These are phyloP conservation scores for Cryptocephalus moraei DNA, from an alignment of 2,888 invertebrate genomes.

Conservation along the genomic window DNA sequence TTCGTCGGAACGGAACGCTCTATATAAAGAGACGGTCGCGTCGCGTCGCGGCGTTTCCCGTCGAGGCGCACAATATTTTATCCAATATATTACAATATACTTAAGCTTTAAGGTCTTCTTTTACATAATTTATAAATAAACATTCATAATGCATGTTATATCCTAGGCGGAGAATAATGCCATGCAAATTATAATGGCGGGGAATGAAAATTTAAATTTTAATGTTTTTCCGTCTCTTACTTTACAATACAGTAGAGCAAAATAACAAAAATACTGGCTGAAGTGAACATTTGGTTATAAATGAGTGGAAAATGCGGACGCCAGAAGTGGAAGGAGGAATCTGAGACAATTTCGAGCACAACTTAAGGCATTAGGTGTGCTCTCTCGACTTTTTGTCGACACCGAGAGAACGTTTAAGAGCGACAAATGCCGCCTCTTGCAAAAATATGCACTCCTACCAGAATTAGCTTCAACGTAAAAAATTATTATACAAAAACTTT, in stretches of 20 bases:
- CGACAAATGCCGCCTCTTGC: too few species aligned
- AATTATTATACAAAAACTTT: too few species aligned
- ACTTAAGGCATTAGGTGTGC: too few species aligned
- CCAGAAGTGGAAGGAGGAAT: too few species aligned
- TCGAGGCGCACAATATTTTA: constrained; percentile 24
- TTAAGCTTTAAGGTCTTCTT: constrained; percentile 34
- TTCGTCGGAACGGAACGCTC: constrained; percentile 8
- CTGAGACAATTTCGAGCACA: too few species aligned
- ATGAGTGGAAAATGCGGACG: too few species aligned
- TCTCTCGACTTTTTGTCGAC: too few species aligned
- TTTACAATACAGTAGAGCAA: constrained; percentile 16
- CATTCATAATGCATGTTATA: constrained; percentile 40
- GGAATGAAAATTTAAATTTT: constrained; percentile 34
- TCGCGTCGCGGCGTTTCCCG: constrained; percentile 16
- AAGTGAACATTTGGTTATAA: too few species aligned
- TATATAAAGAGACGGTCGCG: constrained; percentile 15
- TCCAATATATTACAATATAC: constrained; percentile 35
- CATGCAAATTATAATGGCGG: constrained; percentile 34
- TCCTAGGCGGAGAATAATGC: constrained; percentile 31
- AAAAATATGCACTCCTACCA: too few species aligned
- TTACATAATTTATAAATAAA: constrained; percentile 42
- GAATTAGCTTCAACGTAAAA: too few species aligned
- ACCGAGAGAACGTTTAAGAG: too few species aligned
- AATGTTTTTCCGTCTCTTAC: constrained; percentile 30
- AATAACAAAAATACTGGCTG: constrained; percentile 1